Base-by-base conservation (phyloP, 2,797 vertebrate genomes). In the Morelia viridis region DNA sequence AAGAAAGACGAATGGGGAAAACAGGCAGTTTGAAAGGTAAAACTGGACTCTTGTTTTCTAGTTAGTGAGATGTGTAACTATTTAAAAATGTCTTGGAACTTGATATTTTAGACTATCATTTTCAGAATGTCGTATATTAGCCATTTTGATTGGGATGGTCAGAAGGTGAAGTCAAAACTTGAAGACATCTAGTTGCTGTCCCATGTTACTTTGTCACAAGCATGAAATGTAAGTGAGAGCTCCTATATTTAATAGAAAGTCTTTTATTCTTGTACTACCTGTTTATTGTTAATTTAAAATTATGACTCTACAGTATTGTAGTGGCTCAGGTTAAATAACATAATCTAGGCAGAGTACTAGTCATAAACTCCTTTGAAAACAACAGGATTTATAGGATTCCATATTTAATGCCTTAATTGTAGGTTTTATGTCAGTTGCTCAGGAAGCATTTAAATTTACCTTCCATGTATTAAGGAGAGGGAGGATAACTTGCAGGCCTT, bases 21-120 rank as follows among this genome's bases (percentile, higher is more conserved):
- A 76, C 7, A 22, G 61, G 53, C 2, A 9, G 46, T 91, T 65
- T 87, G 80, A 50, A 89, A 93, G 94, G 87, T 93, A 94, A 94
- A 87, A 24, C 22, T 35, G 64, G 64, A 26, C 4, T 91, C 11
- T 61, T 90, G 24, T 57, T 94, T 94, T 93, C 93, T 85, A 12
- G 10, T 85, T 46, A 31, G 89, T 88, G 10, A 86, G 86, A 94
- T 64, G 88, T 61, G 83, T 88, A 2, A 35, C 19, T 65, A 35
- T 56, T 86, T 41, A 68, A 57, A 53, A 88, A 80, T 62, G 31
- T 19, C 8, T 62, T 4, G 41, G 28, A 89, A 83, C 28, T n/a
- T 83, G 71, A 19, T 80, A 8, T 22, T 80, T 80, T 46, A 80
- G 35, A 46, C 35, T 19, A 46, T 46, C 0, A 6, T 71, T 71